Evolutionary conservation across 2,888 invertebrate species (phyloP).

Genomic region (Dugesia japonica): DNA sequence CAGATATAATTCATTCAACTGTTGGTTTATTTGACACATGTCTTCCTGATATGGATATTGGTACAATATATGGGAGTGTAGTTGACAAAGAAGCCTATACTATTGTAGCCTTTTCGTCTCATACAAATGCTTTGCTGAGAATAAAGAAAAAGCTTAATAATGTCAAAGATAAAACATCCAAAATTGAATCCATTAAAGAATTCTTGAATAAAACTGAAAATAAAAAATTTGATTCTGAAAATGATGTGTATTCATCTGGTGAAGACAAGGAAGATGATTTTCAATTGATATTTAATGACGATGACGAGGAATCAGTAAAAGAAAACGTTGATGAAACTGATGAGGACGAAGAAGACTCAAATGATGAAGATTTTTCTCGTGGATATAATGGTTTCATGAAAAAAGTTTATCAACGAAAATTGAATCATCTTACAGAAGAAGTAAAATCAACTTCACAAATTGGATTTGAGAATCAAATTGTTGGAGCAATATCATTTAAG

Average conservation of each 20-base stretch:
- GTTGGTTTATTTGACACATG: neutral
- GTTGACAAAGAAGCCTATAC: conserved; percentile 26
- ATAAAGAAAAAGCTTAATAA: neutral
- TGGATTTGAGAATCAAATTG: neutral
- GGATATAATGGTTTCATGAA: conserved; percentile 20
- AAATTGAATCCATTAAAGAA: neutral
- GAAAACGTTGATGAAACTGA: neutral
- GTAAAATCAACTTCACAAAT: neutral
- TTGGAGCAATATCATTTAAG: neutral
- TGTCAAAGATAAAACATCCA: neutral
- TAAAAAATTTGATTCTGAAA: no score
- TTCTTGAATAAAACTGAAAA: neutral
- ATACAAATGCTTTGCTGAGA: neutral
- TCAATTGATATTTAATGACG: neutral
- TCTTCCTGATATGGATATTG: conserved; percentile 21
- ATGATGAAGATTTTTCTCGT: neutral
- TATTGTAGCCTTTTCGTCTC: neutral
- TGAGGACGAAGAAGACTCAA: neutral
- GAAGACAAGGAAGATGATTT: neutral
- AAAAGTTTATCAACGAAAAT: neutral
- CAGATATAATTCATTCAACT: neutral
- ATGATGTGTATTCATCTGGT: neutral
- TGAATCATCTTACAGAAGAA: neutral
- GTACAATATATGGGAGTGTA: neutral
- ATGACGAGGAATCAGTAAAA: no score